Evolutionary conservation across 2,113 vertebrate genomes (phyloP).

Genomic region (Piprites chloris): DNA sequence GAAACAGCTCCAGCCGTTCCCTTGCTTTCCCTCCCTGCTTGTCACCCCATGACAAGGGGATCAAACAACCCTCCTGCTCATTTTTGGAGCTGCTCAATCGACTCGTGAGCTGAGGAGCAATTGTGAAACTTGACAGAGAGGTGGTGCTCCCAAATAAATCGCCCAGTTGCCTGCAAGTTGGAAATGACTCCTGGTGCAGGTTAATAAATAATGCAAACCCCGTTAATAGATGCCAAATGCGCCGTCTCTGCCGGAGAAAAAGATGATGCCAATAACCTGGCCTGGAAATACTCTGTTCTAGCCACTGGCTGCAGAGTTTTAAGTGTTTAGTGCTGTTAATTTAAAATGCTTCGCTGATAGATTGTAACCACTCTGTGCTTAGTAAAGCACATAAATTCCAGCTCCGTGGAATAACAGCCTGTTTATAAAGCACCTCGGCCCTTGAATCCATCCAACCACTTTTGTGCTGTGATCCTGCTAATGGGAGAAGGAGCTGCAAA

Average conservation of each 20-base stretch:
- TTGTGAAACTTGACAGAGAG: not conserved
- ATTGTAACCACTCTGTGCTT: conserved; percentile 38
- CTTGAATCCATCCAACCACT: not conserved
- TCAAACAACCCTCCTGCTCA: not conserved
- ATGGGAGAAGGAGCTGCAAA: not conserved
- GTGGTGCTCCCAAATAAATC: not conserved
- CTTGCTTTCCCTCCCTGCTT: not conserved
- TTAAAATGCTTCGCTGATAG: conserved; percentile 58
- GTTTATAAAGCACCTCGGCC: conserved; percentile 18
- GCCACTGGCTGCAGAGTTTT: conserved; percentile 2
- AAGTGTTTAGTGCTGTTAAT: conserved; percentile 62
- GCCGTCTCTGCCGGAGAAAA: not conserved
- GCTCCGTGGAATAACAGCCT: conserved; percentile 9
- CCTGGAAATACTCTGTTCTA: not conserved
- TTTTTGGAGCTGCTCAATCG: not conserved
- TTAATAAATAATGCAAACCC: conserved; percentile 62
- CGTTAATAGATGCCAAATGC: conserved; percentile 27
- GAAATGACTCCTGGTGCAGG: conserved; percentile 35
- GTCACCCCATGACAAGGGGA: fast-evolving
- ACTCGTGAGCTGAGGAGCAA: not conserved
- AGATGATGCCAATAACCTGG: not conserved
- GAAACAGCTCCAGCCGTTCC: not conserved
- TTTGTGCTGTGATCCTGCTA: not conserved
- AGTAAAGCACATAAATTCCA: conserved; percentile 59
- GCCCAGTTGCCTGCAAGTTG: not conserved